Base-by-base conservation (phyloP, 2,888 invertebrate species). In the Machimus atricapillus region DNA sequence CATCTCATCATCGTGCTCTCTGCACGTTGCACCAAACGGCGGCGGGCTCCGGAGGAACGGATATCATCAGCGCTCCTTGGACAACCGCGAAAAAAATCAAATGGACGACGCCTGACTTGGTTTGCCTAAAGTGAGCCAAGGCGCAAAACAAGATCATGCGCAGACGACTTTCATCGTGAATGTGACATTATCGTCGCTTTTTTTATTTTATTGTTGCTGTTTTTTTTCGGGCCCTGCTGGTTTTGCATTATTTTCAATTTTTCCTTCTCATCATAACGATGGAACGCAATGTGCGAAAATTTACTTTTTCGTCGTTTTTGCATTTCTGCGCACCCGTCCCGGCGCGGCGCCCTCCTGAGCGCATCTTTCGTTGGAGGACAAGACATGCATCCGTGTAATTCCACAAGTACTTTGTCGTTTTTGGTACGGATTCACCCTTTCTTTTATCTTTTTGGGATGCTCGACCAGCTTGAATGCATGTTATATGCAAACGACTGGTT, bases 101-200 rank as follows among this genome's bases (percentile, higher is more conserved):
- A 81, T 56, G 82, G 58, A 82, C 81, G n/a, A 56, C 46, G 78
- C 16, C 81, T 23, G 66, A 23, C 66, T 23, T 12, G 27, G 23
- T 66, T 46, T 66, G 23, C 23, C 27, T 66, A 66, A 66, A 66
- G 27, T 66, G 52, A 82, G 40, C 58, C 66, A 74, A 43, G 85
- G 85, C 85, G 85, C 85, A 85, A 85, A 85, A 73, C 85, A 85
- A 74, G 74, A 85, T 74, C 85, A 85, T 85, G 85, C 85, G 74
- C 85, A 85, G 85, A 85, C 73, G 85, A 85, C 85, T 85, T 85
- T 85, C 85, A 74, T 85, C 74, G 43, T 74, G 85, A 74, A 85
- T 85, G 74, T 85, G 85, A 85, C 85, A 74, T 85, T 85, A 85
- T 85, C 73, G 52, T 19, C 34, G 74, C 31, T 40, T 31, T 85